Percentiles rank a stretch among this genome's conserved stretches.
Conservation (phyloP, 2,888 invertebrate species). For the Macrostomum cliftonense region DNA sequence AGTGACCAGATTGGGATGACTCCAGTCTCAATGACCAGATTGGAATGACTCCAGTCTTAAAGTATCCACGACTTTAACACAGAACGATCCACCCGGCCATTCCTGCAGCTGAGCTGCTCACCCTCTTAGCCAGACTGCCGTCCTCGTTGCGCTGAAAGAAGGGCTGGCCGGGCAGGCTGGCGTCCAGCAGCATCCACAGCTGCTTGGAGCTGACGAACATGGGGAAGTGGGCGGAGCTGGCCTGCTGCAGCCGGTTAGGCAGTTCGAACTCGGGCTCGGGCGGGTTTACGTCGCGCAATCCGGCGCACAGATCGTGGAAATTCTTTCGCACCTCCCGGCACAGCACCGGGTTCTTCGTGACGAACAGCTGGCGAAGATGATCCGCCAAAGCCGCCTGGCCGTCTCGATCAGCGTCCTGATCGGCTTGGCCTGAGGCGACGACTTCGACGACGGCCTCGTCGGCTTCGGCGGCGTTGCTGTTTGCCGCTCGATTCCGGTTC, state of each 20-base stretch:
- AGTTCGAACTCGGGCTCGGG: slow-evolving; percentile 16
- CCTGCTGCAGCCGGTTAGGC: slow-evolving; percentile 16
- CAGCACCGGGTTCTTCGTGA: slow-evolving; percentile 25
- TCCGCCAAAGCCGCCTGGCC: background rate
- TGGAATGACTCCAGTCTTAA: too few species aligned
- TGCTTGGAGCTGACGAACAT: slow-evolving; percentile 23
- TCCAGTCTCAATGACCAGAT: too few species aligned
- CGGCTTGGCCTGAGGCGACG: background rate
- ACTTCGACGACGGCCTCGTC: background rate
- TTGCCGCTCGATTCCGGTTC: slow-evolving; percentile 6
- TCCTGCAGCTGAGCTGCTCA: too few species aligned
- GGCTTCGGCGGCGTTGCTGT: background rate
- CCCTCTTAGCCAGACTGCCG: slow-evolving; percentile 14
- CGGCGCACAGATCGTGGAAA: slow-evolving; percentile 19
- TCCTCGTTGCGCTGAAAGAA: slow-evolving; percentile 24
- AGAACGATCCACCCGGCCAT: too few species aligned
- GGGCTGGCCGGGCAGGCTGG: slow-evolving; percentile 17
- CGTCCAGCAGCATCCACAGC: slow-evolving; percentile 24
- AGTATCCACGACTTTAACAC: too few species aligned
- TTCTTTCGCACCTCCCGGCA: slow-evolving; percentile 26
- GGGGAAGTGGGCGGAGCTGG: slow-evolving; percentile 15
- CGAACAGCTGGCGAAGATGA: slow-evolving; percentile 19
- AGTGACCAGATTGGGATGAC: too few species aligned
- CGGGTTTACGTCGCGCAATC: slow-evolving; percentile 14
- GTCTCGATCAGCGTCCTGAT: too few species aligned